Base-by-base conservation (phyloP, 2,888 invertebrate species). In the Ormia ochracea region DNA sequence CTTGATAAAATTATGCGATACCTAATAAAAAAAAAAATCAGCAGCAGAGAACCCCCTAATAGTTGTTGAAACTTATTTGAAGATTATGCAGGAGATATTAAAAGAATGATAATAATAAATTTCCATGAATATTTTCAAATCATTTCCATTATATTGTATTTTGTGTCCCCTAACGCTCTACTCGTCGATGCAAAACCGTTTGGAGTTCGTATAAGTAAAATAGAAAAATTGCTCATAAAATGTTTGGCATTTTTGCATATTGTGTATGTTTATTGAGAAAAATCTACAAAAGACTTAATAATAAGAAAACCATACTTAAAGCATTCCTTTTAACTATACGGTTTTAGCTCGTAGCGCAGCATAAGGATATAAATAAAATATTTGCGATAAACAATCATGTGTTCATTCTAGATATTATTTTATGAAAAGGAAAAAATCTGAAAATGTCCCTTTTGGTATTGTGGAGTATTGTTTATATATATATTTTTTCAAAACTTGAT, bases 161-260 rank as follows among this genome's bases (percentile, higher is more conserved):
- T 0, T 9, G 6, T 9, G 21, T 21, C n/a, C 17, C 21, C 19
- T 48, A 26, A n/a, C 48, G 9, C 4, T n/a, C n/a, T 5, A 14
- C 1, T 4, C 2, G 12, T 1, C 5, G 31, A 52, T 52, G 5
- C 50, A 41, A 59, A 58, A 72, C 38, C 63, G 31, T 45, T 68
- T n/a, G 12, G 7, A 41, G 17, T 45, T 45, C 28, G 56, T 70
- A 33, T 21, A 21, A 33, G 17, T 28, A 50, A 28, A 48, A n/a
- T n/a, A n/a, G n/a, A 5, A 38, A 17, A 36, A 48, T 0, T 12
- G 33, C 9, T 36, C 6, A 38, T 38, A 61, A 73, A 68, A 73
- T 69, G 38, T 74, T 58, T 81, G 77, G 68, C 68, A 77, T 77
- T 81, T 74, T 81, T 77, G 73, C 73, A 81, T 77, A 74, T 74